These are phyloP conservation scores for Parambassis ranga DNA, from an alignment of 2,797 vertebrate species.

Conservation along the genomic window DNA sequence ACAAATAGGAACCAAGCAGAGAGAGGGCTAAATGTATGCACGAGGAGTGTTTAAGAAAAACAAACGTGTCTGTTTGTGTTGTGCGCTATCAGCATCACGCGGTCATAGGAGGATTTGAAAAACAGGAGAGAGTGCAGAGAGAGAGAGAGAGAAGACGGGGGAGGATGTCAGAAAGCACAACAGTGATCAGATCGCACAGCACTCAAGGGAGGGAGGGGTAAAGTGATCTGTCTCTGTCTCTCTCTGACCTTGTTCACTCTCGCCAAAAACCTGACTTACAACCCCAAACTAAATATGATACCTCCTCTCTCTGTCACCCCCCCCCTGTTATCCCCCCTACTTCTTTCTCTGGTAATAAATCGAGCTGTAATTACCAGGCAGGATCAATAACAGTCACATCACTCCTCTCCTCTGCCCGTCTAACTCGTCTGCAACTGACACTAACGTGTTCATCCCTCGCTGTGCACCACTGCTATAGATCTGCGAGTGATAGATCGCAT, in stretches of 20 bases:
- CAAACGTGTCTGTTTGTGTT: constrained; percentile 1
- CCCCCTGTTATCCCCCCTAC: neutral
- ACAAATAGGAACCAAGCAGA: constrained; percentile 3
- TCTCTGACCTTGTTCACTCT: constrained; percentile 81
- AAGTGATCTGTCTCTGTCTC: constrained; percentile 71
- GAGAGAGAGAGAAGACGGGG: constrained; percentile 2
- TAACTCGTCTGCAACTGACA: constrained; percentile 68
- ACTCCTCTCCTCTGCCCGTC: constrained; percentile 69
- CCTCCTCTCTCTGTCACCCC: constrained; percentile 50
- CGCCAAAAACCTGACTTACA: constrained; percentile 81
- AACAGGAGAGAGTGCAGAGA: constrained; percentile 20
- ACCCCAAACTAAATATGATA: constrained; percentile 85
- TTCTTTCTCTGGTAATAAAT: constrained; percentile 77
- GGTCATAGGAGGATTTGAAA: constrained; percentile 36
- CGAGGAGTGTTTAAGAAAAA: neutral
- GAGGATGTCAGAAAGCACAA: constrained; percentile 65
- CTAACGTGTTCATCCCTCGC: constrained; percentile 74
- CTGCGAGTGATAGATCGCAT: constrained; percentile 56
- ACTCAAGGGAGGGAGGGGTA: constrained; percentile 71
- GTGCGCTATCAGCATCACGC: neutral
- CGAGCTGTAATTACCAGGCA: constrained; percentile 75
- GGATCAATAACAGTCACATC: constrained; percentile 75
- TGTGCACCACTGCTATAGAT: constrained; percentile 62
- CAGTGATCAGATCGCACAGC: constrained; percentile 76
- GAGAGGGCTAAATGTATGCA: neutral